These are phyloP conservation scores for Mus caroli DNA, from an alignment of 2,797 vertebrate species.

Conservation along the genomic window DNA sequence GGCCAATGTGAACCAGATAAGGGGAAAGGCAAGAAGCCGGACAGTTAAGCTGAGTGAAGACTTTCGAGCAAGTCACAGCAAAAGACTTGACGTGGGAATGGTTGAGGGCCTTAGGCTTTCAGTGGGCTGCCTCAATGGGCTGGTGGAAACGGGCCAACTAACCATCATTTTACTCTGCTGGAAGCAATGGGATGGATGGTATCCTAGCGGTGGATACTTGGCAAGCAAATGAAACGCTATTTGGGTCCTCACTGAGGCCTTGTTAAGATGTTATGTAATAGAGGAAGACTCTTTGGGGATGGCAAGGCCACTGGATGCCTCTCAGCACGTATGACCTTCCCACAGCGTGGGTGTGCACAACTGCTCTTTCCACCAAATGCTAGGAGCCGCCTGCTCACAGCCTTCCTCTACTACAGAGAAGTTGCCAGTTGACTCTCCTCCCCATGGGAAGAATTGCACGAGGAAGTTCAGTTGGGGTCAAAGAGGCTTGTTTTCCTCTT, in stretches of 20 bases:
- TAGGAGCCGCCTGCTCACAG: neutral
- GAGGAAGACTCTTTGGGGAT: constrained; percentile 42
- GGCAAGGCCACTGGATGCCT: constrained; percentile 26
- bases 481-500: constrained; percentile 69
- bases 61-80: neutral
- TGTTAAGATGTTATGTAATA: constrained; percentile 22
- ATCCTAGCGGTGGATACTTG: neutral
- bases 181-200: neutral
- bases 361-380: neutral
- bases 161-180: neutral
- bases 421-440: neutral
- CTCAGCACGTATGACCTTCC: constrained; percentile 61
- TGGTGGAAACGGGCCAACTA: neutral
- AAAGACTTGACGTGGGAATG: neutral
- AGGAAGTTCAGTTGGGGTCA: constrained; percentile 80
- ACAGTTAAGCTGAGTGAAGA: neutral
- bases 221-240: neutral
- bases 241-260: neutral
- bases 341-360: neutral
- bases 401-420: constrained; percentile 61
- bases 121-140: neutral
- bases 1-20: neutral
- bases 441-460: neutral
- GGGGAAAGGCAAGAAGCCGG: neutral
- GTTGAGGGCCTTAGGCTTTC: neutral